Evolutionary conservation across 2,888 invertebrate species (phyloP).

Genomic region (Brachynemurus nebulosus): DNA sequence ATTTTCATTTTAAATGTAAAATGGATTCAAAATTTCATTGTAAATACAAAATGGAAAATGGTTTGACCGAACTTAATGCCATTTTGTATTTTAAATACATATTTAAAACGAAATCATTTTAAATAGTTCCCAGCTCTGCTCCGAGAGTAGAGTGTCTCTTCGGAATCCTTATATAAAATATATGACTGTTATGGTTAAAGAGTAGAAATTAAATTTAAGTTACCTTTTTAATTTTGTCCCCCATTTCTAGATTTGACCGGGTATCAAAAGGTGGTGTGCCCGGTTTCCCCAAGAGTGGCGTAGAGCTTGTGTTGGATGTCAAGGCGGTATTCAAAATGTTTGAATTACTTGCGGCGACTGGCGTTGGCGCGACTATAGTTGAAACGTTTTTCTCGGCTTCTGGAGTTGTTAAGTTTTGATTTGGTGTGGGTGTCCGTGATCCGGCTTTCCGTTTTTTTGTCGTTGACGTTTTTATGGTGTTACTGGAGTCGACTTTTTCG

Average conservation of each 20-base stretch:
- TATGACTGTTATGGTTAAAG: not conserved
- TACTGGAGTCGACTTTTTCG: constrained; percentile 13
- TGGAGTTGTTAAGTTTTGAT: constrained; percentile 19
- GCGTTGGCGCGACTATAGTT: constrained; percentile 3
- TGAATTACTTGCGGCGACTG: constrained; percentile 12
- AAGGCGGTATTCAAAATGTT: not conserved
- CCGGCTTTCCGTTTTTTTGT: constrained; percentile 30
- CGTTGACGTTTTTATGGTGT: constrained; percentile 24
- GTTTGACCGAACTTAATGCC: too few relatives aligned
- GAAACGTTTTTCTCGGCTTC: constrained; percentile 1
- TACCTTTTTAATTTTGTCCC: constrained; percentile 9
- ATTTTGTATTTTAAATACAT: too few relatives aligned
- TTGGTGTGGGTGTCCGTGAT: constrained; percentile 32
- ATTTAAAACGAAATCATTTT: too few relatives aligned
- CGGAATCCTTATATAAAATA: not conserved
- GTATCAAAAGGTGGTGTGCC: not conserved
- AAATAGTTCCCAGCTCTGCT: too few relatives aligned
- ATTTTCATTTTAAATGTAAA: too few relatives aligned
- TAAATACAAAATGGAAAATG: too few relatives aligned
- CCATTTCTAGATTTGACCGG: not conserved
- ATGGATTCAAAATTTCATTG: too few relatives aligned
- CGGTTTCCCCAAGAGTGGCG: not conserved
- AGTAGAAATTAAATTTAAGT: not conserved
- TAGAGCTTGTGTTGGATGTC: not conserved
- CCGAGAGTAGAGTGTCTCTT: not conserved